Percentiles rank a stretch among this genome's conserved stretches.
Conservation (phyloP, 2,888 invertebrate genomes). For the Hydrotaea diabolus region DNA sequence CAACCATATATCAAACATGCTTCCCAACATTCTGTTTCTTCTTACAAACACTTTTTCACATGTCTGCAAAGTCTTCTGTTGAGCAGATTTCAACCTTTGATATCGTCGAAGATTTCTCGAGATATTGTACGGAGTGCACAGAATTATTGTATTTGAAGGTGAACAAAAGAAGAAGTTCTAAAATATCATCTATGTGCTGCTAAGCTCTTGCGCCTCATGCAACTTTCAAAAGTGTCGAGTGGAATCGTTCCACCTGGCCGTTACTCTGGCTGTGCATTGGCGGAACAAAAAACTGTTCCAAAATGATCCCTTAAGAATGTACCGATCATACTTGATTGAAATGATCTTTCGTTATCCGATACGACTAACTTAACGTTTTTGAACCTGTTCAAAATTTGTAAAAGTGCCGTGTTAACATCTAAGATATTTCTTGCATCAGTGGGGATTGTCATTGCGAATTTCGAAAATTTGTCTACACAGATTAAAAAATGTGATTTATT, state of each 20-base stretch:
- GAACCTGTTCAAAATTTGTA: constrained; percentile 44
- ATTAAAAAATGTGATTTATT: constrained; percentile 43
- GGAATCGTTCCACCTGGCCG: constrained; percentile 59
- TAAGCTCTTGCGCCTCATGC: constrained; percentile 51
- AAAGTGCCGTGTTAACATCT: constrained; percentile 49
- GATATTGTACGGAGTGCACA: constrained; percentile 49
- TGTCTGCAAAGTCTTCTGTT: constrained; percentile 32
- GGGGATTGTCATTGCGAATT: constrained; percentile 45
- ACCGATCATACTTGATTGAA: constrained; percentile 36
- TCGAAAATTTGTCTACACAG: constrained; percentile 56
- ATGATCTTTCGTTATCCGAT: constrained; percentile 56
- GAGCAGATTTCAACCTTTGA: background rate
- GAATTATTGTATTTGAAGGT: constrained; percentile 54
- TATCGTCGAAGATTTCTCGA: constrained; percentile 10
- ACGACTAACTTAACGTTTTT: constrained; percentile 43
- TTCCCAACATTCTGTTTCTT: constrained; percentile 32
- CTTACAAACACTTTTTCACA: constrained; percentile 46
- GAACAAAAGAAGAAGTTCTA: constrained; percentile 45
- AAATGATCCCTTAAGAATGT: constrained; percentile 42
- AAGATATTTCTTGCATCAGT: constrained; percentile 35
- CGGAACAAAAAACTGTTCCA: constrained; percentile 49
- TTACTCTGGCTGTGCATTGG: constrained; percentile 57
- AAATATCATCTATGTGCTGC: constrained; percentile 43
- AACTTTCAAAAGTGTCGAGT: constrained; percentile 56
- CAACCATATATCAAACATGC: constrained; percentile 10